phyloP scores from a whole-genome alignment of 2,797 vertebrate species.

The Sebastolobus alascanus region DNA sequence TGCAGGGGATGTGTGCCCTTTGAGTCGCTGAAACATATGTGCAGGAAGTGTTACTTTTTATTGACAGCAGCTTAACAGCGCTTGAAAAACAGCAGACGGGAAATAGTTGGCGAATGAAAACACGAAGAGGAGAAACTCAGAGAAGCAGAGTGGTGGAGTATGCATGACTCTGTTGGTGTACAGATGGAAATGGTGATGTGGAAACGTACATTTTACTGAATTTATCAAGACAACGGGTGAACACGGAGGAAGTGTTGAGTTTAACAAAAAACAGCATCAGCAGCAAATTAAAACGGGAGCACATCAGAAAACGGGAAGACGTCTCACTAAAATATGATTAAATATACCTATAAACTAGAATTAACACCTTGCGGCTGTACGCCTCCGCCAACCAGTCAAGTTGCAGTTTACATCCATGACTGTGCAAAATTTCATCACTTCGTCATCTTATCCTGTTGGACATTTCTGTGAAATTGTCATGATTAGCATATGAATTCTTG shows the following conservation, averaged over 20 bases:
- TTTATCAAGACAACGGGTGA: neutral
- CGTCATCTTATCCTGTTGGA: neutral
- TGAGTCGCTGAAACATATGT: slow-evolving; percentile 1
- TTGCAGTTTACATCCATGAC: neutral
- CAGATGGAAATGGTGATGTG: neutral
- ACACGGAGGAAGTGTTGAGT: neutral
- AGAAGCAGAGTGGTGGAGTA: neutral
- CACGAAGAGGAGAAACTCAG: neutral
- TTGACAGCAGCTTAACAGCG: neutral
- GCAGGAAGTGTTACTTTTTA: slow-evolving; percentile 6
- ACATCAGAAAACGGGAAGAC: neutral
- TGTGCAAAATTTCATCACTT: neutral
- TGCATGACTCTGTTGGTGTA: neutral
- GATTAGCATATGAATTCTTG: neutral
- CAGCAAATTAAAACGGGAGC: neutral
- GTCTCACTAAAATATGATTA: neutral
- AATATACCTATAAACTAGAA: neutral
- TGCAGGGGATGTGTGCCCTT: neutral
- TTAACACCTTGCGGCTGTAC: neutral
- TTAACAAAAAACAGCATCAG: neutral
- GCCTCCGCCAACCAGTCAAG: no score
- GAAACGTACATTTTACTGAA: slow-evolving; percentile 1
- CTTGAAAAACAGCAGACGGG: neutral
- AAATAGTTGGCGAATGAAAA: neutral
- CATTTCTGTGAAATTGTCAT: neutral